A percentile compares a stretch with the other conserved stretches of the same genome.
Conservation (phyloP, 37 sponge, comb jelly and placozoan species). For the Beroe ovata region DNA sequence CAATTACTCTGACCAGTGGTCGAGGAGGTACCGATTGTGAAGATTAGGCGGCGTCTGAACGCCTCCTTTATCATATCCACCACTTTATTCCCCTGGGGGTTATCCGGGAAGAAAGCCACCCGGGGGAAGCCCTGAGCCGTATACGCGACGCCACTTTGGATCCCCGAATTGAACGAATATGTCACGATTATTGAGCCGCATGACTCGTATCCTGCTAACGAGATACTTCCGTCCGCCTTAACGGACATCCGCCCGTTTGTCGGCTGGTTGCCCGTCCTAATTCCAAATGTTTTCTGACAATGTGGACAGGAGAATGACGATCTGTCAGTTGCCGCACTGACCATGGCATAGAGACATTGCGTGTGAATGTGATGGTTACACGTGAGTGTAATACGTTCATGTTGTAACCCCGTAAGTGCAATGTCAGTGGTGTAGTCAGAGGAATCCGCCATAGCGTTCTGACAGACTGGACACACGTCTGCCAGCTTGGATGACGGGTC, state of each 20-base stretch:
- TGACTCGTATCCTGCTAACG: constrained; percentile 81
- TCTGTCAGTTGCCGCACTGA: not conserved
- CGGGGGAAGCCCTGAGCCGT: constrained; percentile 85
- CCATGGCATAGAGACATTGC: constrained; percentile 28
- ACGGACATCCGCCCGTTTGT: constrained; percentile 74
- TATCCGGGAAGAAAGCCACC: constrained; percentile 86
- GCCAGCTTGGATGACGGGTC: not conserved
- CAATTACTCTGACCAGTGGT: constrained; percentile 85
- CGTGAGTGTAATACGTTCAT: not conserved
- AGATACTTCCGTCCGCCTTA: not conserved
- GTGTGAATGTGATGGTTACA: constrained; percentile 43
- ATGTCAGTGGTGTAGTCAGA: constrained; percentile 30
- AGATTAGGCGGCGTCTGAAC: constrained; percentile 89
- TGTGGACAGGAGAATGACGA: constrained; percentile 77
- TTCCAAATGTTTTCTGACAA: constrained; percentile 86
- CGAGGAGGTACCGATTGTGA: constrained; percentile 92
- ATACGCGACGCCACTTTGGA: constrained; percentile 77
- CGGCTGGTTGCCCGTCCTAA: constrained; percentile 93
- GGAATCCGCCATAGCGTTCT: not conserved
- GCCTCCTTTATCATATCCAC: constrained; percentile 83
- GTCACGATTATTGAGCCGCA: constrained; percentile 78
- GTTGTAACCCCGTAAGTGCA: not conserved
- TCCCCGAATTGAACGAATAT: constrained; percentile 80
- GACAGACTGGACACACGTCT: constrained; percentile 44
- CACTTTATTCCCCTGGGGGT: constrained; percentile 83